Base-by-base conservation (phyloP, 2,113 vertebrate species). In the Boulengerochromis microlepis region DNA sequence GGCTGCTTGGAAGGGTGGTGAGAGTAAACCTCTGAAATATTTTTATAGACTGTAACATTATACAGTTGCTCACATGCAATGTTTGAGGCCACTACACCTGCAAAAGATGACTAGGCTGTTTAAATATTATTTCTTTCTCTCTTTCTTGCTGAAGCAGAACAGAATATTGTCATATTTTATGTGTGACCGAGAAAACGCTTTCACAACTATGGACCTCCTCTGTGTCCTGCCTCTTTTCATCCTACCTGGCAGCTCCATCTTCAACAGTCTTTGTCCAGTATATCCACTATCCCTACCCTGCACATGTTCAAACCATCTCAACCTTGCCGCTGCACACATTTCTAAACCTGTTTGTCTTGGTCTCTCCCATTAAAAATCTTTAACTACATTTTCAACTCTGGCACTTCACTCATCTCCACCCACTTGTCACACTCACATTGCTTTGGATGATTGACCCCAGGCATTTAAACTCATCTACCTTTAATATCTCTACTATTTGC, bases 311-410 rank as follows among this genome's bases (percentile, higher is more conserved):
- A 64, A 66, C 61, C 31, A 66, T 66, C 18, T 66, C 61, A 8
- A 35, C 31, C 31, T 7, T 64, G 59, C 18, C 0, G 1, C 59
- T n/a, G 61, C 10, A 66, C 0, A 66, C 61, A 66, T 66, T 66
- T 35, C 31, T 64, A 35, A 64, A 64, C 59, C 18, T 35, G 31
- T 64, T 64, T 5, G 6, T 7, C 31, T n/a, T 64, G 59, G 31
- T 35, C 31, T 64, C 18, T 64, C 18, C 31, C 31, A 64, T 12
- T 66, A n/a, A 0, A n/a, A 66, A 38, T 0, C 0, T n/a, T 12
- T 35, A n/a, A 66, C 31, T 66, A 66, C 61, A 66, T 66, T 35
- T 66, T 66, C 61, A 66, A 7, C 6, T 64, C 31, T 8, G 1
- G 31, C 31, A 66, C 61, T n/a, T 66, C 31, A 66, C 18, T 38